Conservation (phyloP, 2,113 vertebrate genomes). For the Pollimyrus isidori region DNA sequence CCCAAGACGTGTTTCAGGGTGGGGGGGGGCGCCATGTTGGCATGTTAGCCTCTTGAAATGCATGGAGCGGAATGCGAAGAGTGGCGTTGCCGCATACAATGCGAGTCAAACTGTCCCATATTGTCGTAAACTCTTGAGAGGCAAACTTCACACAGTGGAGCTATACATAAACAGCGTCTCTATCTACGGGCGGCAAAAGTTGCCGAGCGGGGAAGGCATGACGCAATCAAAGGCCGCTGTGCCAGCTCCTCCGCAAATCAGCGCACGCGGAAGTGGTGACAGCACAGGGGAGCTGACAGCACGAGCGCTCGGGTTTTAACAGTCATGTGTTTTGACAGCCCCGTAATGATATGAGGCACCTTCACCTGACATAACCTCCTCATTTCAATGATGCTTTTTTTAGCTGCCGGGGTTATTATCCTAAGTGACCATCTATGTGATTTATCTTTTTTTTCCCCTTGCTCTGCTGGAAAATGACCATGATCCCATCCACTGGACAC, state of each 20-base stretch:
- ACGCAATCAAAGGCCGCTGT: background rate
- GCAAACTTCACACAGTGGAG: background rate
- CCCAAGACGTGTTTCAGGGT: background rate
- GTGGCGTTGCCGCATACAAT: background rate
- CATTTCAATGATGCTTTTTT: background rate
- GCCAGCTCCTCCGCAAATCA: background rate
- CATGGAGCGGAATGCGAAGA: background rate
- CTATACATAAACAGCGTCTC: background rate
- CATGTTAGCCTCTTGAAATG: background rate
- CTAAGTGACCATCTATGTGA: slow-evolving; percentile 1
- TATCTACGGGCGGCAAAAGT: background rate
- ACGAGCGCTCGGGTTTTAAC: background rate
- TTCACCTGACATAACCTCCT: background rate
- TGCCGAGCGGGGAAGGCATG: background rate
- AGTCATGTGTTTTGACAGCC: slow-evolving; percentile 1
- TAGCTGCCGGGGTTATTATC: background rate
- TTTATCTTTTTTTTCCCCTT: background rate
- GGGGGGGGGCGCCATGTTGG: too few species aligned
- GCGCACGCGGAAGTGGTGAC: background rate
- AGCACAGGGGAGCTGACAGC: background rate
- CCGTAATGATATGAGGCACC: background rate
- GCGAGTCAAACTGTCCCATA: background rate
- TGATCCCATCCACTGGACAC: background rate
- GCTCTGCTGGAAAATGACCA: background rate
- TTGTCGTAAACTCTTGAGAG: background rate